Base-by-base conservation (phyloP, 2,113 vertebrate genomes). In the Atherinomorus stipes region DNA sequence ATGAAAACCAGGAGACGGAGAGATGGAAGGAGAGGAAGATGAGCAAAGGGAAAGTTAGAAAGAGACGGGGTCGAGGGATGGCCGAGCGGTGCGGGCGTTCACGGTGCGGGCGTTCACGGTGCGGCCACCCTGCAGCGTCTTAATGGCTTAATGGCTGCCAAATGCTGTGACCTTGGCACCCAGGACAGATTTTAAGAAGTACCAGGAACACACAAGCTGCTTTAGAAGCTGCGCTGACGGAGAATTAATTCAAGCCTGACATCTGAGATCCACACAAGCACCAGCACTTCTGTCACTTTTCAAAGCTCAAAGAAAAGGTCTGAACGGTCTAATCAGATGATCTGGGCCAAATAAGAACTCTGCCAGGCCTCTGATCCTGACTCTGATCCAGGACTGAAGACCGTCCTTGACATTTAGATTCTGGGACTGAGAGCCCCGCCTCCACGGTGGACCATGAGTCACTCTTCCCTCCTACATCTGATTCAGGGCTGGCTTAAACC, bases 131-230 rank as follows among this genome's bases (percentile, higher is more conserved):
- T 57, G 38, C 69, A 60, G 54, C 26, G 42, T 79, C 88, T 87
- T 87, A 87, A 70, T 84, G 81, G 88, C 80, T 89, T 89, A 89
- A 78, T 85, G 64, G 60, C 80, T 74, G 83, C 82, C 76, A 75
- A 84, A 80, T 37, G 67, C 80, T 86, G 52, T 74, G 85, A 84
- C 85, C 83, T 88, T 88, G 83, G 76, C 78, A 71, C 69, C 66
- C 64, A 49, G 76, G 70, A 50, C 58, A 77, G 78, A 86, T 71
- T 84, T 51, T 84, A 82, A 88, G 70, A 62, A 64, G 64, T 86
- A 74, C 83, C 51, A 54, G 71, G 83, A 89, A 89, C 67, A 85
- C 72, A 81, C 78, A 85, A 89, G 88, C 88, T 77, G 83, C 83
- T 89, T 89, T 85, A 77, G 69, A 59, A 58, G 75, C 75, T 81